Base-by-base conservation (phyloP, 2,888 invertebrate species). In the Cremastinae sp. region DNA sequence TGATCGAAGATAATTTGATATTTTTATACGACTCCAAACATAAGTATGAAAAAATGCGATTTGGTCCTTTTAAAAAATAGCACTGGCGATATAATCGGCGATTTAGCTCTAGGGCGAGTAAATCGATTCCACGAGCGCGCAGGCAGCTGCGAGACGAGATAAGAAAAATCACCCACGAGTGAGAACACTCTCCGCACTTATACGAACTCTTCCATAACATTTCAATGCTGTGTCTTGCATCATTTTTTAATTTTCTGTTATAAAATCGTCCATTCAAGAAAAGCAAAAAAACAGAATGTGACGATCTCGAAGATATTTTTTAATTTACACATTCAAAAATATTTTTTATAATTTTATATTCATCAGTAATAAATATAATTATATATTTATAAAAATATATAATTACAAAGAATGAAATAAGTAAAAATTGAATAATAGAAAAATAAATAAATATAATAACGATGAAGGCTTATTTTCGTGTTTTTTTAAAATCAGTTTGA, bases 91-190 rank as follows among this genome's bases (percentile, higher is more conserved):
- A 62, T 68, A 64, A 56, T 68, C 74, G 79, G 78, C 80, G 83
- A 84, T 84, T 82, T 82, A 83, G 82, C 81, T 85, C 83, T 81
- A 82, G n/a, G n/a, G 80, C 81, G 78, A 80, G 82, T 80, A 84
- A 83, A 84, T 83, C 84, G 83, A 83, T 82, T 83, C 84, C 81
- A 74, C 81, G 86, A 83, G n/a, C n/a, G 58, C 79, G 81, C 80
- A 65, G 41, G 79, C 84, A 85, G 82, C 86, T 86, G 86, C 81
- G 86, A 81, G 79, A 69, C 47, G 80, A 80, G 86, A 86, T 86
- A 86, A 86, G 86, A 71, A 74, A 71, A 58, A 49, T 77, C 75
- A 75, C 75, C 70, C 66, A 74, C 76, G 64, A 71, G 62, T 71
- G 64, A 53, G 74, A 69, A 66, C 12, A 16, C 58, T 47, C 58